phyloP scores from a whole-genome alignment of 2,888 invertebrate species.

The Eremobia ochroleuca region DNA sequence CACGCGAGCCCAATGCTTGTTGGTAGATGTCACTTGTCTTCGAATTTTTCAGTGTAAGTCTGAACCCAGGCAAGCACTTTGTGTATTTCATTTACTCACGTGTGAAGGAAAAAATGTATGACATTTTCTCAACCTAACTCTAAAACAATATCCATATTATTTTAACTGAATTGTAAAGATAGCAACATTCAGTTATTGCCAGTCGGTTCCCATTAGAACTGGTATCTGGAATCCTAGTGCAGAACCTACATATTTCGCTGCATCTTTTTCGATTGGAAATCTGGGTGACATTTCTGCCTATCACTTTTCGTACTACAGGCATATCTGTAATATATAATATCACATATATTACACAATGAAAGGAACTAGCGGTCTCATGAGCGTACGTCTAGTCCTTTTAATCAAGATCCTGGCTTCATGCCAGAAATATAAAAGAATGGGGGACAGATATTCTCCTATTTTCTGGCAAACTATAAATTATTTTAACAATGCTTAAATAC shows the following conservation, averaged over 20 bases:
- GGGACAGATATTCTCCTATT: constrained; percentile 9
- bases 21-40: too few relatives aligned
- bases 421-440: constrained; percentile 27
- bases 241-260: background rate
- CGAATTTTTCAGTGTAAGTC: too few relatives aligned
- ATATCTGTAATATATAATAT: too few relatives aligned
- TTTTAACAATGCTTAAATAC: constrained; percentile 42
- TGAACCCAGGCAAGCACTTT: too few relatives aligned
- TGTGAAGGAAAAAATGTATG: background rate
- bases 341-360: background rate
- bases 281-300: background rate
- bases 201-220: too few relatives aligned
- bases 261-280: background rate
- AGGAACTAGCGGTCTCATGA: background rate
- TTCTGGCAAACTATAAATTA: constrained; percentile 39
- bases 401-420: constrained; percentile 32
- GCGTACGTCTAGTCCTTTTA: constrained; percentile 22
- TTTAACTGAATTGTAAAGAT: too few relatives aligned
- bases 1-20: too few relatives aligned
- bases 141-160: too few relatives aligned
- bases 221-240: too few relatives aligned
- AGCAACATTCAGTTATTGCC: too few relatives aligned
- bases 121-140: background rate
- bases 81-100: background rate
- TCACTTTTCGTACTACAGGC: background rate